Evolutionary conservation across 2,797 vertebrate genomes (phyloP).

Genomic region (Pipistrellus pipistrellus): DNA sequence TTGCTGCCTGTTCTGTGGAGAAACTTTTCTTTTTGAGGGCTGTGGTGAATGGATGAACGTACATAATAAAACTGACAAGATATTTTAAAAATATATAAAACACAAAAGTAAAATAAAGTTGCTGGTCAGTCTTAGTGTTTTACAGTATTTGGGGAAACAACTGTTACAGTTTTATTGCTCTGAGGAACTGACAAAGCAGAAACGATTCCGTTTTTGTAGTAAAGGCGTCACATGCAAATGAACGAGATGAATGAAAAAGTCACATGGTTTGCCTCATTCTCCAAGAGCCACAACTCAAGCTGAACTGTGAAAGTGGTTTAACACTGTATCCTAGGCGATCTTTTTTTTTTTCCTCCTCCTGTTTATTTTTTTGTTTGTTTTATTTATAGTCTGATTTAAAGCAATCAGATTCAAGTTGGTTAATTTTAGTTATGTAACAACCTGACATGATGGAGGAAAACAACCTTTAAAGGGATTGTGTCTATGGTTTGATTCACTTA

Average conservation of each 20-base stretch:
- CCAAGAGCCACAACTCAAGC: constrained; percentile 98
- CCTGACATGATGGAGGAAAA: constrained; percentile 98
- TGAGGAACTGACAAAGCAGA: constrained; percentile 90
- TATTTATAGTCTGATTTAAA: constrained; percentile 99
- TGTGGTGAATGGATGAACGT: constrained; percentile 93
- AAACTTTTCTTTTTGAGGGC: constrained; percentile 95
- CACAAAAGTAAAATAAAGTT: constrained; percentile 90
- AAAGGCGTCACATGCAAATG: constrained; percentile 88
- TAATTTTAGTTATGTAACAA: constrained; percentile 99
- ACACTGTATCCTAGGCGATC: constrained; percentile 99
- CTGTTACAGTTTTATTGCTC: constrained; percentile 92
- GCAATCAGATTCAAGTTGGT: constrained; percentile 99
- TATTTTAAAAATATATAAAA: constrained; percentile 89
- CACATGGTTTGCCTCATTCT: constrained; percentile 96
- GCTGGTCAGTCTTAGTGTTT: constrained; percentile 93
- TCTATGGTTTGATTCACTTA: constrained; percentile 99
- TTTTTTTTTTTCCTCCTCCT: constrained; percentile 93
- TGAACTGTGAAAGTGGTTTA: constrained; percentile 99
- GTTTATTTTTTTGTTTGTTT: constrained; percentile 89
- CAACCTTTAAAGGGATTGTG: constrained; percentile 99
- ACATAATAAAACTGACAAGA: constrained; percentile 91
- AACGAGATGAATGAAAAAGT: constrained; percentile 89
- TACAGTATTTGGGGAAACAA: constrained; percentile 91
- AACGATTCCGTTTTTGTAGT: constrained; percentile 88
- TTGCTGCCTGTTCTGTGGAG: constrained; percentile 94